Evolutionary conservation across 2,113 vertebrate genomes (phyloP).

Genomic region (Heterochromis multidens): DNA sequence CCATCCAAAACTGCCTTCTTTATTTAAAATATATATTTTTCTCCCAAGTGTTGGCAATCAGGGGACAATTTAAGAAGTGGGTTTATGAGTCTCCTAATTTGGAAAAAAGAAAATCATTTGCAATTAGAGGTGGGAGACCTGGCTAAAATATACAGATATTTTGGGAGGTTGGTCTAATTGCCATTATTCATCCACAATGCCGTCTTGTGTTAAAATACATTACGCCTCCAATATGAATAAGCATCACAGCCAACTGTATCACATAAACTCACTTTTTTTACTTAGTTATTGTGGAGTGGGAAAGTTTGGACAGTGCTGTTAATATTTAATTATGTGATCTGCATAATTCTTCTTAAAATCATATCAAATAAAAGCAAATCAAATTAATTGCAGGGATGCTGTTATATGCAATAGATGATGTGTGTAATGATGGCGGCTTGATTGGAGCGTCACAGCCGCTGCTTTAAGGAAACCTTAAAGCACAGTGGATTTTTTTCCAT

Average conservation of each 20-base stretch:
- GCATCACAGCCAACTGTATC: not conserved
- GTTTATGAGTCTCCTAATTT: not conserved
- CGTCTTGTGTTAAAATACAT: not conserved
- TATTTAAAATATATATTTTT: not conserved
- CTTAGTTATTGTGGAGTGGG: not conserved
- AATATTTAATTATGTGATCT: no score
- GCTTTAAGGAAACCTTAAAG: no score
- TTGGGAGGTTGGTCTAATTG: not conserved
- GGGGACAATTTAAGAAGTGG: not conserved
- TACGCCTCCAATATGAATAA: not conserved
- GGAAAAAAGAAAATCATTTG: not conserved
- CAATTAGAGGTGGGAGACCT: not conserved
- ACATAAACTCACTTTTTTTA: not conserved
- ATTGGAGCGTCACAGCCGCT: no score
- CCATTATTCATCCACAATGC: not conserved
- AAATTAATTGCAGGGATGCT: not conserved
- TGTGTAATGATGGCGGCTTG: no score
- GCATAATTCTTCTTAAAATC: not conserved
- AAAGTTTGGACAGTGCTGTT: not conserved
- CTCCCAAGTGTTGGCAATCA: not conserved
- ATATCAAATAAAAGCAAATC: not conserved
- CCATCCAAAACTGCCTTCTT: not conserved
- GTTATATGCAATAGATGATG: no score
- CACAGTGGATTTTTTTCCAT: no score
- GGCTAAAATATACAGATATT: not conserved